These are phyloP conservation scores for Atta cephalotes DNA, from an alignment of 1,140 invertebrate genomes.

Conservation along the genomic window DNA sequence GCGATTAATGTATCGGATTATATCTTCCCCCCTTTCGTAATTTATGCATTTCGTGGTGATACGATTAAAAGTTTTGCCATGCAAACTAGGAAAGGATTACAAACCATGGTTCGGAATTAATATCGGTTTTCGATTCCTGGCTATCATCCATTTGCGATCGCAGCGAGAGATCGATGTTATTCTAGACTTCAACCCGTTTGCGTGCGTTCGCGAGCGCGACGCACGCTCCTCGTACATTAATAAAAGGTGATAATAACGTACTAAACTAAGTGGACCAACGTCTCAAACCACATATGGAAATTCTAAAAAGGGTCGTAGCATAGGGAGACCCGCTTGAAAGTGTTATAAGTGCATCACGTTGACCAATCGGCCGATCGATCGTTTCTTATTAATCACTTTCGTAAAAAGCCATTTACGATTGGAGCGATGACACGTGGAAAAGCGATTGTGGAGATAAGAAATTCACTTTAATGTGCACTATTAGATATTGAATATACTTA, in stretches of 20 bases:
- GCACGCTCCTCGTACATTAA: conserved; percentile 40
- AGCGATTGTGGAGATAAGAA: neutral
- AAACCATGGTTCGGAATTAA: conserved; percentile 24
- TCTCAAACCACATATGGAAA: conserved; percentile 73
- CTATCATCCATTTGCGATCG: conserved; percentile 34
- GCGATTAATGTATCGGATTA: conserved; percentile 44
- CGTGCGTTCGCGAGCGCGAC: conserved; percentile 24
- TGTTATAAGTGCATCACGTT: conserved; percentile 71
- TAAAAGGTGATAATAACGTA: conserved; percentile 73
- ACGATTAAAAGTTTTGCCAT: conserved; percentile 30
- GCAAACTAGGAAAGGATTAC: conserved; percentile 28
- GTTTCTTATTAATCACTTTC: neutral
- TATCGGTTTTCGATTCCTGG: conserved; percentile 50
- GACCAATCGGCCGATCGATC: conserved; percentile 68
- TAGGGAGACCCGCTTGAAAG: conserved; percentile 75
- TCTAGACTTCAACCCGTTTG: conserved; percentile 40
- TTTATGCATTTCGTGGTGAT: conserved; percentile 28
- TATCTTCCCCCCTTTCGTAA: neutral
- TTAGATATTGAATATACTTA: neutral
- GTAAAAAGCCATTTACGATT: conserved; percentile 41
- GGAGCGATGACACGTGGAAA: conserved; percentile 18
- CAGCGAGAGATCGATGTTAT: conserved; percentile 38
- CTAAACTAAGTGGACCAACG: conserved; percentile 76
- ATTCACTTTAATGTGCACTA: neutral
- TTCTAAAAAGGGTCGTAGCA: conserved; percentile 75